Evolutionary conservation across 2,888 invertebrate genomes (phyloP).

Genomic region (Folsomia candida): DNA sequence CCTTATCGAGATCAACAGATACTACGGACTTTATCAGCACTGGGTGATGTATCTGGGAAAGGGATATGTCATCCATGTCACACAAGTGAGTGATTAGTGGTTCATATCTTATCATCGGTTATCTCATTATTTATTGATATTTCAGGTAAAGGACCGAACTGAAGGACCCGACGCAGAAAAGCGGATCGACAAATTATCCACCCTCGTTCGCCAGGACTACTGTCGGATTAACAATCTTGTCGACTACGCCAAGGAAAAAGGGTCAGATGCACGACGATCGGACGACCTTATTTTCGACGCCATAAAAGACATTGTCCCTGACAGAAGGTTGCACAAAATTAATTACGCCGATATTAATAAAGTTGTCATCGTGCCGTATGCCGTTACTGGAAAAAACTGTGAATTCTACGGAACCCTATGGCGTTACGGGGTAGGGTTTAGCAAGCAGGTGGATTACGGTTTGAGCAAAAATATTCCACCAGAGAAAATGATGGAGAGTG

Average conservation of each 20-base stretch:
- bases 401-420: conserved; percentile 10
- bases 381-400: neutral
- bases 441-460: conserved; percentile 2
- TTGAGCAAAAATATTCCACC: neutral
- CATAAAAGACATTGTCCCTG: neutral
- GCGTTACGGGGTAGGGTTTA: conserved; percentile 16
- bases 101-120: neutral
- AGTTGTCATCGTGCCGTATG: neutral
- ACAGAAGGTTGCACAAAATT: neutral
- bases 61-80: neutral
- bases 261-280: neutral
- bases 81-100: neutral
- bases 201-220: neutral
- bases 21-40: neutral
- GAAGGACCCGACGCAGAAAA: neutral
- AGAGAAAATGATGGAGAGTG: neutral
- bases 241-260: neutral
- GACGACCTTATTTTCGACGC: neutral
- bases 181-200: neutral
- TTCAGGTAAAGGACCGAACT: neutral
- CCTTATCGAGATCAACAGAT: neutral
- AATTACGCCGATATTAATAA: neutral
- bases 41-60: neutral
- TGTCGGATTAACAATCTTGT: neutral
- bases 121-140: too few species aligned